These are phyloP conservation scores for Spondyliosoma cantharus DNA, from an alignment of 2,797 vertebrate species.

Conservation along the genomic window DNA sequence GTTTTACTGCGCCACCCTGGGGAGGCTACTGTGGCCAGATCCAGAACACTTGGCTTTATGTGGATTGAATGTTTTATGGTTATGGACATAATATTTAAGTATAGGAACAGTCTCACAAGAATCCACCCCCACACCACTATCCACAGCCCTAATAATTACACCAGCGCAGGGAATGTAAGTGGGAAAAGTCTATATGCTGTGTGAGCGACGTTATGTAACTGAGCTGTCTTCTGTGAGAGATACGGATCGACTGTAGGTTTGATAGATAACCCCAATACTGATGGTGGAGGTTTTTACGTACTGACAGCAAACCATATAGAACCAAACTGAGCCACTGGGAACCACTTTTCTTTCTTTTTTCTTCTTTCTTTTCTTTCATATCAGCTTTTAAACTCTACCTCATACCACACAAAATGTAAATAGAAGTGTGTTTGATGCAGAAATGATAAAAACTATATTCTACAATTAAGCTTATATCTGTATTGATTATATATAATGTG, in stretches of 20 bases:
- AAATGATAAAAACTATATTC: neutral
- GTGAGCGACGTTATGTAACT: conserved; percentile 50
- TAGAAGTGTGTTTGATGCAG: no score
- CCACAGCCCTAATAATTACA: conserved; percentile 63
- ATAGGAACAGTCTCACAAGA: conserved; percentile 74
- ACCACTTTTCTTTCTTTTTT: neutral
- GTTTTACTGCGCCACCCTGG: conserved; percentile 75
- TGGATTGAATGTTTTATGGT: conserved; percentile 83
- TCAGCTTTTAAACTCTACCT: neutral
- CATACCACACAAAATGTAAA: neutral
- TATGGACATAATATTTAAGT: conserved; percentile 82
- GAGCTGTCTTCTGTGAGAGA: conserved; percentile 27
- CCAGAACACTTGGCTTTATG: conserved; percentile 80
- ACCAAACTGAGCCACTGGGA: neutral
- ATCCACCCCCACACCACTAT: conserved; percentile 56
- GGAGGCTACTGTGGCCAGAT: conserved; percentile 79
- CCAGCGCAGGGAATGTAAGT: conserved; percentile 54
- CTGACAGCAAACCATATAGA: conserved; percentile 1
- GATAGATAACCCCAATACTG: conserved; percentile 5
- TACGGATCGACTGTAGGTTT: conserved; percentile 11
- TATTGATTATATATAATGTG: neutral
- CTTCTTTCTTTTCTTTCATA: neutral
- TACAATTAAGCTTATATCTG: neutral
- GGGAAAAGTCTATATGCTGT: conserved; percentile 32
- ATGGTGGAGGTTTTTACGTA: conserved; percentile 13